phyloP scores from a whole-genome alignment of 2,113 vertebrate species.

The Cochlearius cochlearius region DNA sequence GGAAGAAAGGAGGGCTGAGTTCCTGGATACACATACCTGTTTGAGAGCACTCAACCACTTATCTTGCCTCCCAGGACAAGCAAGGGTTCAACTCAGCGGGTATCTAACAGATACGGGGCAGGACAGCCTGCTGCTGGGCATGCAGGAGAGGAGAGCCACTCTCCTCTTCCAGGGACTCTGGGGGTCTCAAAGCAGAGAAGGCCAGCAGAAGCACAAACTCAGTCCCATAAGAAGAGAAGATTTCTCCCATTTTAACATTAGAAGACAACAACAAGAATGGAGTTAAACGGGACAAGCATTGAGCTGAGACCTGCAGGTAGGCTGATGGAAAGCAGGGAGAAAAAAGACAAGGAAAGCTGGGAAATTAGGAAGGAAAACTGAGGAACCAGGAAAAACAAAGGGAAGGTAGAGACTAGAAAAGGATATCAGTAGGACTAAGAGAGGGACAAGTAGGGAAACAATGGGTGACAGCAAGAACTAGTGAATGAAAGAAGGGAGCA shows the following conservation, averaged over 20 bases:
- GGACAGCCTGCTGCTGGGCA: not conserved
- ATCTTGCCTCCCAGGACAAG: not conserved
- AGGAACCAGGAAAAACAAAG: not conserved
- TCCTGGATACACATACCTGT: not conserved
- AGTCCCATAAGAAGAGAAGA: not conserved
- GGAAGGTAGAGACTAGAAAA: not conserved
- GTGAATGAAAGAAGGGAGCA: conserved; percentile 8
- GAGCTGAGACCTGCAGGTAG: not conserved
- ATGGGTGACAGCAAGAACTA: not conserved
- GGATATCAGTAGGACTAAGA: not conserved
- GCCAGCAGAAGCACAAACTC: not conserved
- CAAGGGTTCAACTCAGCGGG: not conserved
- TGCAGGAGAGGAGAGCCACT: not conserved
- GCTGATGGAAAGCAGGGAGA: not conserved
- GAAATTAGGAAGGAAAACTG: not conserved
- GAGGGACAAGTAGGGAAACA: not conserved
- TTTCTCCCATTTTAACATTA: not conserved
- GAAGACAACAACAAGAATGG: not conserved
- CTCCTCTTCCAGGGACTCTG: not conserved
- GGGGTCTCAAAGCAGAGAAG: not conserved
- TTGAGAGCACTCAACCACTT: not conserved
- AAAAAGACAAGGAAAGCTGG: not conserved
- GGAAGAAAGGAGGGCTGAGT: not conserved
- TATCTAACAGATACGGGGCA: not conserved
- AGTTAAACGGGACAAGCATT: not conserved